phyloP scores from a whole-genome alignment of 2,888 invertebrate species.

The Ligdia adustata region DNA sequence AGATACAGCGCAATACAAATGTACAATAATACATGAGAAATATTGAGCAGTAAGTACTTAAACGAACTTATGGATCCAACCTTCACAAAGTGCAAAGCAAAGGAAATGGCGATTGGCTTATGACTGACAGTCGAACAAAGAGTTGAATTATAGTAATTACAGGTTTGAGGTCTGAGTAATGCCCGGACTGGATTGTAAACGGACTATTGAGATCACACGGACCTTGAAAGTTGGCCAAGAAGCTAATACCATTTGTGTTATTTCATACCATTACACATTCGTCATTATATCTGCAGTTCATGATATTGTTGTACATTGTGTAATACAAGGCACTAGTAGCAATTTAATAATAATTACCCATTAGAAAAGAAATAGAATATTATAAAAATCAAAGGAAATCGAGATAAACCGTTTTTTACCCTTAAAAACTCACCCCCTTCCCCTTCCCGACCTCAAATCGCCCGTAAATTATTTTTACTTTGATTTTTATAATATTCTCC shows the following conservation, averaged over 20 bases:
- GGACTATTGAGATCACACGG: slow-evolving; percentile 45
- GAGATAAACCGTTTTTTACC: no score
- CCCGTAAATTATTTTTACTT: no score
- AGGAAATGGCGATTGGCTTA: slow-evolving; percentile 38
- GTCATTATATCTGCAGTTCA: slow-evolving; percentile 4
- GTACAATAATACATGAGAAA: no score
- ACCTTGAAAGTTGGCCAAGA: slow-evolving; percentile 52
- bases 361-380: no score
- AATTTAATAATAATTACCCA: slow-evolving; percentile 1
- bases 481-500: no score
- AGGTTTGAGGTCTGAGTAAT: slow-evolving; percentile 43
- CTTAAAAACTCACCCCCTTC: no score
- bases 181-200: slow-evolving; percentile 52
- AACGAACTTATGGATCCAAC: no score
- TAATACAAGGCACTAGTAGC: background rate
- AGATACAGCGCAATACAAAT: no score
- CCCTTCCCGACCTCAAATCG: no score
- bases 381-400: no score
- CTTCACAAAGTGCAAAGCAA: slow-evolving; percentile 17
- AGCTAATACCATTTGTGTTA: slow-evolving; percentile 18
- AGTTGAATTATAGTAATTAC: slow-evolving; percentile 58
- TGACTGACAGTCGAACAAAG: slow-evolving; percentile 58
- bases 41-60: no score
- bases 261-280: slow-evolving; percentile 18
- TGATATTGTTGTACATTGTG: slow-evolving; percentile 3